Evolutionary conservation across 2,113 vertebrate genomes (phyloP).

Genomic region (Elephas maximus): DNA sequence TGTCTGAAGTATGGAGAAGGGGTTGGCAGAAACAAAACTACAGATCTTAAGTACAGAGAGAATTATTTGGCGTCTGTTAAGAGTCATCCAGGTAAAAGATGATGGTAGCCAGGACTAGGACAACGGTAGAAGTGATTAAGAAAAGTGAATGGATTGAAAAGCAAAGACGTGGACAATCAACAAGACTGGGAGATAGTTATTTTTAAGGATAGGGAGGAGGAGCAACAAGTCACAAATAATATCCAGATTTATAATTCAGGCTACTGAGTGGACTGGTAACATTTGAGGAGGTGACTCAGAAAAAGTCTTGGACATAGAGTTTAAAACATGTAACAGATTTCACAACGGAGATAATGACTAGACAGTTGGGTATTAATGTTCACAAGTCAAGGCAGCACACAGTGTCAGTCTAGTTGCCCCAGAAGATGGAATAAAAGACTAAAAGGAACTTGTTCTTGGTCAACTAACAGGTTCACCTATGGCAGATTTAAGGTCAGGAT

Average conservation of each 20-base stretch:
- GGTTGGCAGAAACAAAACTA: background rate
- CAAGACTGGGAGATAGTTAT: background rate
- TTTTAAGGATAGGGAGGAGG: background rate
- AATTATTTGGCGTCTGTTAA: background rate
- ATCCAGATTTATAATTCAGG: background rate
- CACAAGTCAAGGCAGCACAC: background rate
- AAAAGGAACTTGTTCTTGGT: background rate
- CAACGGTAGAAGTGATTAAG: background rate
- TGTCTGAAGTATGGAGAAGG: background rate
- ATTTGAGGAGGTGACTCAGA: background rate
- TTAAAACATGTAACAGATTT: slow-evolving; percentile 21
- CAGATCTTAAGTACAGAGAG: background rate
- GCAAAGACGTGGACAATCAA: background rate
- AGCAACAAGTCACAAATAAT: background rate
- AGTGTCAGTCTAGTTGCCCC: background rate
- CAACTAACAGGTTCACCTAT: background rate
- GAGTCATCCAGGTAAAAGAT: background rate
- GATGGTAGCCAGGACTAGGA: background rate
- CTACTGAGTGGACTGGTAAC: background rate
- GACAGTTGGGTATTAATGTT: background rate
- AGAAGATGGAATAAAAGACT: background rate
- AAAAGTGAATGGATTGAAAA: background rate
- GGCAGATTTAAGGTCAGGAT: background rate
- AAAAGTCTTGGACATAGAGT: background rate
- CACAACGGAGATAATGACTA: background rate